These are phyloP conservation scores for Drosophila carrolli DNA, from an alignment of 1,140 invertebrate species.

Conservation along the genomic window DNA sequence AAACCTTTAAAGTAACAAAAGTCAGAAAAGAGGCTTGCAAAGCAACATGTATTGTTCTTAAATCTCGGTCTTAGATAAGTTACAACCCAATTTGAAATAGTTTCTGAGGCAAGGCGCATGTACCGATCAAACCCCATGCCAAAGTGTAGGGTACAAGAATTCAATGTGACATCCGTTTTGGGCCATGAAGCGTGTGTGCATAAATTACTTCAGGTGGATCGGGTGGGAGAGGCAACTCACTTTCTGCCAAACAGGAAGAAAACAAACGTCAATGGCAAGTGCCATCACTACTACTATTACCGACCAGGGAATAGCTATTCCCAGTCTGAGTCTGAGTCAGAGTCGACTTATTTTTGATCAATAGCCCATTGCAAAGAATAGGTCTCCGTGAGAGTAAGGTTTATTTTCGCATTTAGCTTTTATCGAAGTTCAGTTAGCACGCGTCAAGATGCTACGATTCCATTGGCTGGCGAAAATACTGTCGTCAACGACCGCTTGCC, in stretches of 20 bases:
- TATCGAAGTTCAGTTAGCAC: background rate
- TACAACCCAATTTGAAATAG: too few relatives aligned
- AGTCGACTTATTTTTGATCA: background rate
- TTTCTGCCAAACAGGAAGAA: slow-evolving; percentile 41
- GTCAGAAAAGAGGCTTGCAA: too few relatives aligned
- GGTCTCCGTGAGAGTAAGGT: too few relatives aligned
- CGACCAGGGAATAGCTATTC: background rate
- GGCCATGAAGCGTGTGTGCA: slow-evolving; percentile 57
- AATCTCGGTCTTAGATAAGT: too few relatives aligned
- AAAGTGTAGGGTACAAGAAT: slow-evolving; percentile 26
- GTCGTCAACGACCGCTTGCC: slow-evolving; percentile 1
- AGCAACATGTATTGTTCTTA: too few relatives aligned
- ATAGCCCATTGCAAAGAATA: background rate
- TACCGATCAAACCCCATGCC: too few relatives aligned
- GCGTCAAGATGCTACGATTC: background rate
- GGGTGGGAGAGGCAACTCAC: slow-evolving; percentile 10
- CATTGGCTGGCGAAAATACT: too few relatives aligned
- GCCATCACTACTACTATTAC: too few relatives aligned
- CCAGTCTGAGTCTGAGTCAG: slow-evolving; percentile 10
- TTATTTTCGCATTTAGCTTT: too few relatives aligned
- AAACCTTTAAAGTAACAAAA: too few relatives aligned
- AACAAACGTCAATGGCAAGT: slow-evolving; percentile 7
- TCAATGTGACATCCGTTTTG: slow-evolving; percentile 70
- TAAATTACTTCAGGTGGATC: slow-evolving; percentile 49
- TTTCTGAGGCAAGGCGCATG: too few relatives aligned